Conservation (phyloP, 2,888 invertebrate species). For the Parelbella ahira region DNA sequence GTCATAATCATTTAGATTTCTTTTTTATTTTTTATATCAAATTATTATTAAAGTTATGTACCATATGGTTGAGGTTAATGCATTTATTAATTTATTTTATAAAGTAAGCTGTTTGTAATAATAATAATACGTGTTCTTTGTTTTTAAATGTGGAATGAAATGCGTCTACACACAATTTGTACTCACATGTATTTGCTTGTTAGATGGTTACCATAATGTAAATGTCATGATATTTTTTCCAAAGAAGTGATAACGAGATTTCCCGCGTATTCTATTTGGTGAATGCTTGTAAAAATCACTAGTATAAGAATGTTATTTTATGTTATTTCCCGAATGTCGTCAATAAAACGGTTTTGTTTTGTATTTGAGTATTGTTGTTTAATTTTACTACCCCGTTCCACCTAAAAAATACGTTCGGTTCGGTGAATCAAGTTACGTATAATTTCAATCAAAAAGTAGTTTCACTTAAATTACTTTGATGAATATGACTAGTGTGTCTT, state of each 20-base stretch:
- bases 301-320: slow-evolving; percentile 38
- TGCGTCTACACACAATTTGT: no score
- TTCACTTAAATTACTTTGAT: no score
- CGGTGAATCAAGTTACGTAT: no score
- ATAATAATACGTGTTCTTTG: neutral
- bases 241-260: no score
- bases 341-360: slow-evolving; percentile 66
- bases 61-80: no score
- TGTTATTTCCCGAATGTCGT: slow-evolving; percentile 44
- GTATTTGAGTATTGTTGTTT: slow-evolving; percentile 54
- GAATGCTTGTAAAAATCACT: slow-evolving; percentile 31
- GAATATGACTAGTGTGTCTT: no score
- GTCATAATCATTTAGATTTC: slow-evolving; percentile 17
- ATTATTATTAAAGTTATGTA: neutral
- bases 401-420: no score
- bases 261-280: slow-evolving; percentile 10
- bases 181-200: no score
- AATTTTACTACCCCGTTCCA: slow-evolving; percentile 16
- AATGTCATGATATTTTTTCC: no score
- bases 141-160: neutral
- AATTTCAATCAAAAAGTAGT: no score
- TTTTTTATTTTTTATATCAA: slow-evolving; percentile 15
- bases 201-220: no score
- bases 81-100: slow-evolving; percentile 23
- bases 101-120: slow-evolving; percentile 6